Conservation (phyloP, 2,113 vertebrate genomes). For the Chauna torquata region DNA sequence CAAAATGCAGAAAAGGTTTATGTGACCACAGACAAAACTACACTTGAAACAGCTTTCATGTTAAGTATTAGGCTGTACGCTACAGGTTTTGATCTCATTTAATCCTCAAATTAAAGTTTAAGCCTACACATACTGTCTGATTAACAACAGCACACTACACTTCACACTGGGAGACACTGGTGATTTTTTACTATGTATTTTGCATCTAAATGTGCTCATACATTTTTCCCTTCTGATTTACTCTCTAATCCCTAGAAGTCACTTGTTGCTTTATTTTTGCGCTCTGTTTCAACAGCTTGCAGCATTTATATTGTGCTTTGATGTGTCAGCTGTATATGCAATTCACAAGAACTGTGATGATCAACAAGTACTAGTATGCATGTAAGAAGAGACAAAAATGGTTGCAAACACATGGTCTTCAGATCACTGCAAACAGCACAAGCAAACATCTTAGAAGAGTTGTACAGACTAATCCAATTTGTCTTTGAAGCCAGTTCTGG, state of each 20-base stretch:
- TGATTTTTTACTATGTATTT: neutral
- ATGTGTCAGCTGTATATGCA: slow-evolving; percentile 36
- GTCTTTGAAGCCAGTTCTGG: slow-evolving; percentile 21
- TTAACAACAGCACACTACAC: neutral
- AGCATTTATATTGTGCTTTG: slow-evolving; percentile 46
- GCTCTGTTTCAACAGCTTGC: slow-evolving; percentile 55
- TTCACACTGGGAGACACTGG: neutral
- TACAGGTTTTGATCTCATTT: neutral
- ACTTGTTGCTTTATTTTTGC: slow-evolving; percentile 31
- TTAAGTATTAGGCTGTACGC: neutral
- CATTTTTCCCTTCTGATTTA: neutral
- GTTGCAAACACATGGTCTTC: slow-evolving; percentile 51
- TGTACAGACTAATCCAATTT: slow-evolving; percentile 19
- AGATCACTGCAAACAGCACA: neutral
- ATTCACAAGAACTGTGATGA: slow-evolving; percentile 27
- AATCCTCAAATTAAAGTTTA: neutral
- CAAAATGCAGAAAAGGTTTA: neutral
- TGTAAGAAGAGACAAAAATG: slow-evolving; percentile 43
- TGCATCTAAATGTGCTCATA: neutral
- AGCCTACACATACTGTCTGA: neutral
- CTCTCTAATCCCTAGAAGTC: neutral
- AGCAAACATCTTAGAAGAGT: neutral
- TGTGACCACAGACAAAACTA: neutral
- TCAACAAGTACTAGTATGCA: slow-evolving; percentile 50
- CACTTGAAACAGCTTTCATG: neutral